phyloP scores from a whole-genome alignment of 2,888 invertebrate genomes.

The Drosophila conformis region DNA sequence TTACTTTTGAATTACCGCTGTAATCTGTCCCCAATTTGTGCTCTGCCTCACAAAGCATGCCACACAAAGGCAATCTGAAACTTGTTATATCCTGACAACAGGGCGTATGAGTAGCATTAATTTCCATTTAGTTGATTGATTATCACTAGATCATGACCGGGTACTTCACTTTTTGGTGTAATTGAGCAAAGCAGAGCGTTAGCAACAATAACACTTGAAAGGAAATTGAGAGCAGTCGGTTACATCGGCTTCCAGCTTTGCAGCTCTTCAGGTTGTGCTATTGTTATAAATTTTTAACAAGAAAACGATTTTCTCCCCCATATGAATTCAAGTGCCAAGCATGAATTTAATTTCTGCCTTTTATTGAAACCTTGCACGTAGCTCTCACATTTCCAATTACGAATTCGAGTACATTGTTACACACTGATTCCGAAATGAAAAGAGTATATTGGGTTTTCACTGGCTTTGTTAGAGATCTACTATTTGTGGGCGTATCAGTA shows the following conservation, averaged over 20 bases:
- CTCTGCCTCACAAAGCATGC: constrained; percentile 16
- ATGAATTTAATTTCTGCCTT: constrained; percentile 46
- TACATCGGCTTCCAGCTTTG: constrained; percentile 2
- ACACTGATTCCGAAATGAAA: not conserved
- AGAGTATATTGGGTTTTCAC: not conserved
- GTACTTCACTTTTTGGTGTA: constrained; percentile 25
- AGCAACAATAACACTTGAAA: constrained; percentile 20
- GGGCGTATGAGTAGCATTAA: constrained; percentile 10
- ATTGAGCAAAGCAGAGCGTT: constrained; percentile 42
- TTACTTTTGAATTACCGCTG: constrained; percentile 4
- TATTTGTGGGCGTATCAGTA: not conserved
- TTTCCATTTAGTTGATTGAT: constrained; percentile 49
- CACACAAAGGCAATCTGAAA: not conserved
- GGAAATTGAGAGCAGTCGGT: constrained; percentile 23
- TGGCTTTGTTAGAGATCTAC: no score
- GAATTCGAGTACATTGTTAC: constrained; percentile 34
- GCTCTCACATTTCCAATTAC: constrained; percentile 73
- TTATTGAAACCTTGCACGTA: constrained; percentile 29
- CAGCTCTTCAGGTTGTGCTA: not conserved
- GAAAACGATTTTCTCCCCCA: constrained; percentile 3
- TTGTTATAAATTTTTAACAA: constrained; percentile 16
- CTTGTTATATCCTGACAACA: not conserved
- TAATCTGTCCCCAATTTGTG: constrained; percentile 30
- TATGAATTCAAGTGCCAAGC: constrained; percentile 11
- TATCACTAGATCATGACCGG: constrained; percentile 32